Evolutionary conservation across 1,140 invertebrate species (phyloP), one percentile per base, ranked within the genome.

Genomic region (Linepithema humile): DNA sequence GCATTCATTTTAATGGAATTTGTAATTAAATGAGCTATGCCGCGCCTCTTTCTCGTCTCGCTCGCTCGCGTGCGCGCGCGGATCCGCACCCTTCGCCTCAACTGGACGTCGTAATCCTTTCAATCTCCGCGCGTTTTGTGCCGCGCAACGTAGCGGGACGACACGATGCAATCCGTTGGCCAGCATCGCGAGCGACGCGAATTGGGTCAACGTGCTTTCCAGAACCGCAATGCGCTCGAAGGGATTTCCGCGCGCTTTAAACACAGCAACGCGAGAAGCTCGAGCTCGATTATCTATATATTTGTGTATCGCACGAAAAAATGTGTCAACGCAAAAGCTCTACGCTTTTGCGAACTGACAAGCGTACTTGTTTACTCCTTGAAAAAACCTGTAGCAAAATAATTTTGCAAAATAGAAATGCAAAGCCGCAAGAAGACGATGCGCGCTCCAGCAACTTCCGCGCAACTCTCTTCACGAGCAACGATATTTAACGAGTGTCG

Each of bases 1-100:
- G 89, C 91, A 94, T 94, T 93, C 92, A 94, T 94, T 94, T 94
- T 94, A 94, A 94, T 94, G 92, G 93, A 94, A 94, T 94, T 93
- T 93, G 90, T 94, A 94, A 94, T 94, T 94, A 91, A 93, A 94
- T 94, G 93, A 94, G 89, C 90, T 92, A 94, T 93, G 86, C 86
- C 88, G 88, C 84, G 62, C 83, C 88, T 91, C 87, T 86, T 86
- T 90, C 83, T 87, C 64, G 73, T 89, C 87, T 87, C 80, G n/a
- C 82, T 64, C 64, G 69, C 72, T 53, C 50, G 35, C 40, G 17
- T 80, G 45, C n/a, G 59, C 59, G 55, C 57, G 10, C 17, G 32
- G n/a, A 50, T 48, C 74, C 70, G 72, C 85, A 0, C 53, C 83
- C 43, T 40, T 9, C 45, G 38, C 43, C 48, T 40, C 38, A 1